These are phyloP conservation scores for Platanista minor DNA, from an alignment of 2,113 vertebrate species.

Conservation along the genomic window DNA sequence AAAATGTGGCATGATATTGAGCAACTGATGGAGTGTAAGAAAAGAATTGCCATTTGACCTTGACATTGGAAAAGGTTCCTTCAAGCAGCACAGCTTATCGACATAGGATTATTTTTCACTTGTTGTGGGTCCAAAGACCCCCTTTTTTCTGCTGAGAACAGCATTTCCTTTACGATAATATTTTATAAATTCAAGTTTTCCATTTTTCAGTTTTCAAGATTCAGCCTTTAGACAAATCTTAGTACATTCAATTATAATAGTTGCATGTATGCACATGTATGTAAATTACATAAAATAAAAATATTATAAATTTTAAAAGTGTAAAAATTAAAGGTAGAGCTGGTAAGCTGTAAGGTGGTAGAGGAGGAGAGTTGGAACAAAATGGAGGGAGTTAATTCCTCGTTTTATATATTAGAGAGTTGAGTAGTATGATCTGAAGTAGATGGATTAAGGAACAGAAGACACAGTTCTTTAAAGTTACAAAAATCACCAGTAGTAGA, in stretches of 20 bases:
- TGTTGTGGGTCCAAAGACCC: not conserved
- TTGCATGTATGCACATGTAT: not conserved
- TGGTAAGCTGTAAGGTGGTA: not conserved
- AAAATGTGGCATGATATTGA: not conserved
- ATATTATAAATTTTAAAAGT: not conserved
- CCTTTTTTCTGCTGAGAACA: not conserved
- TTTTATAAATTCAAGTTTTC: not conserved
- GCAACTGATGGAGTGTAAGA: not conserved
- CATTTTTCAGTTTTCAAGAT: not conserved
- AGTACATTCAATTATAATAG: not conserved
- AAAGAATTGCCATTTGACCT: not conserved
- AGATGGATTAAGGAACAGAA: not conserved
- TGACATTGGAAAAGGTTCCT: not conserved
- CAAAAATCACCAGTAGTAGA: not conserved
- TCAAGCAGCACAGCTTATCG: not conserved
- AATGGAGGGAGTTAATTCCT: not conserved
- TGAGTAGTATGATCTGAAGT: not conserved
- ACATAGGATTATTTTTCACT: not conserved
- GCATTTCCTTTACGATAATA: not conserved
- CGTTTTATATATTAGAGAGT: not conserved
- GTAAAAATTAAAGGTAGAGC: not conserved
- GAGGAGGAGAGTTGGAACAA: not conserved
- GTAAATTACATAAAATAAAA: constrained; percentile 4
- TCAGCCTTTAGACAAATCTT: not conserved
- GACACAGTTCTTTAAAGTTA: not conserved